Evolutionary conservation across 2,888 invertebrate species (phyloP).

Genomic region (Ganaspis brasiliensis): DNA sequence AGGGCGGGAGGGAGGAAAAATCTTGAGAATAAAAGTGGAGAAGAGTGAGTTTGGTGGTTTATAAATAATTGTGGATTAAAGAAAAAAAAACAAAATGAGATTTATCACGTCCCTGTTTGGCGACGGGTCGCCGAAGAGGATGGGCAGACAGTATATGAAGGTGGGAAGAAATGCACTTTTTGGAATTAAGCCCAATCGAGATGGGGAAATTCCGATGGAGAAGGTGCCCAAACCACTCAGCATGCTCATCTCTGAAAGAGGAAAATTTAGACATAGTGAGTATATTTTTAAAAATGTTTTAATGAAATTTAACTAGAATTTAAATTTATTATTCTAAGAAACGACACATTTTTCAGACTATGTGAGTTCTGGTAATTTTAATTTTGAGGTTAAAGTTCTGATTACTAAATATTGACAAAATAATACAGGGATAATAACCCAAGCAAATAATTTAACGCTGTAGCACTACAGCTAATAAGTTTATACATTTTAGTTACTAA

Average conservation of each 20-base stretch:
- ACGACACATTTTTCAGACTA: too few relatives aligned
- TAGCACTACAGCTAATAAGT: too few relatives aligned
- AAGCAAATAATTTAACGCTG: too few relatives aligned
- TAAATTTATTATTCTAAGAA: too few relatives aligned
- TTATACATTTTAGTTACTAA: too few relatives aligned
- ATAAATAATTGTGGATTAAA: constrained; percentile 31
- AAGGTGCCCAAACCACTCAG: constrained; percentile 85
- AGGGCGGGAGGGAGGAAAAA: constrained; percentile 44
- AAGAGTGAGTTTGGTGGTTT: constrained; percentile 43
- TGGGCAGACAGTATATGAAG: constrained; percentile 89
- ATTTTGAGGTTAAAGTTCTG: too few relatives aligned
- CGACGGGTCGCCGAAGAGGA: constrained; percentile 82
- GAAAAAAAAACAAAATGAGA: constrained; percentile 74
- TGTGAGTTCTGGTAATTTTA: too few relatives aligned
- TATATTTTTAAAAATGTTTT: constrained; percentile 66
- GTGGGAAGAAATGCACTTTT: constrained; percentile 89
- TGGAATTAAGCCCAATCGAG: constrained; percentile 82
- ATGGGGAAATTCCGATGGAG: constrained; percentile 77
- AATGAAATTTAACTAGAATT: not conserved
- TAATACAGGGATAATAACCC: too few relatives aligned
- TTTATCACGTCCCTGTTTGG: constrained; percentile 77
- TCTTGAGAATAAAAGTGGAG: constrained; percentile 17
- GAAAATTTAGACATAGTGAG: constrained; percentile 90
- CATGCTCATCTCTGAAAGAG: constrained; percentile 91
- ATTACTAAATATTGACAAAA: too few relatives aligned